Percentiles rank a stretch among this genome's conserved stretches.
Evolutionary conservation across 2,888 invertebrate species (phyloP).

Genomic region (Scaptomyza cyrtandrae): DNA sequence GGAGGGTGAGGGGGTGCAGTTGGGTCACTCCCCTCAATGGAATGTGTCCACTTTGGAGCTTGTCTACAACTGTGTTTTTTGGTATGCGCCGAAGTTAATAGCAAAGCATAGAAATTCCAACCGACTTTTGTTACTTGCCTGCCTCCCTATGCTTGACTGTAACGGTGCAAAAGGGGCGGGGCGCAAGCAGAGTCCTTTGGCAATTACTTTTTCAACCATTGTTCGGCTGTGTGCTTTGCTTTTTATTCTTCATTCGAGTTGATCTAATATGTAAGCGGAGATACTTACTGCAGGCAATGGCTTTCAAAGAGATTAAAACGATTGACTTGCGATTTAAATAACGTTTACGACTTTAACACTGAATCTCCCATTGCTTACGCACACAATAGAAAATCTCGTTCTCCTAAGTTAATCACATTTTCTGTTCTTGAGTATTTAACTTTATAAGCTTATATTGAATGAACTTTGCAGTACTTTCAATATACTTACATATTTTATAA

Average conservation of each 20-base stretch:
- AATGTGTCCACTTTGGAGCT: conserved; percentile 53
- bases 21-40: conserved; percentile 32
- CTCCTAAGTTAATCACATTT: conserved; percentile 4
- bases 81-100: conserved; percentile 76
- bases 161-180: neutral
- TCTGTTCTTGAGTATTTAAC: neutral
- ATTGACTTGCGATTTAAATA: neutral
- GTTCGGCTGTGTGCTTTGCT: conserved; percentile 41
- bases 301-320: neutral
- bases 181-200: conserved; percentile 25
- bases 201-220: conserved; percentile 70
- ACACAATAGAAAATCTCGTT: too few species aligned
- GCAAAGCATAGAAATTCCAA: conserved; percentile 62
- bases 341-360: neutral
- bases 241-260: conserved; percentile 5
- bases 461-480: neutral
- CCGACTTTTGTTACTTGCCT: conserved; percentile 47
- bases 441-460: conserved; percentile 2
- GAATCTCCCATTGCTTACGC: too few species aligned
- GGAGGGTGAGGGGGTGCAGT: neutral
- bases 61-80: conserved; percentile 44
- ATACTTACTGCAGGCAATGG: neutral
- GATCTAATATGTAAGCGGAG: conserved; percentile 26
- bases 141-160: neutral
- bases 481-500: conserved; percentile 4